Percentiles rank a stretch among this genome's conserved stretches.
Evolutionary conservation across 2,113 vertebrate genomes (phyloP).

Genomic region (Strix aluco): DNA sequence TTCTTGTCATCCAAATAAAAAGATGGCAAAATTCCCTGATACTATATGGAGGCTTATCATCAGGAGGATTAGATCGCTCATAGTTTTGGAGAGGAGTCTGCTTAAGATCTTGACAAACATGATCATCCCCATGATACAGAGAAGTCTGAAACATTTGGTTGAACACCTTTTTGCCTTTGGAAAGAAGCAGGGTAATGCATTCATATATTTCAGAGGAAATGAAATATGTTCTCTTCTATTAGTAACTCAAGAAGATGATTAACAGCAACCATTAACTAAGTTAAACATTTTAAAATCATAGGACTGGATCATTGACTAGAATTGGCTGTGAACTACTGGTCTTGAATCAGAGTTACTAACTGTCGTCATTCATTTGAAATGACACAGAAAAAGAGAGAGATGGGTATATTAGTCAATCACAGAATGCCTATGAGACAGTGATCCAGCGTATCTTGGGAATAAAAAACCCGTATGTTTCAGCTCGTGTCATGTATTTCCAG

Average conservation of each 20-base stretch:
- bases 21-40: background rate
- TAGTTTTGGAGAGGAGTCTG: background rate
- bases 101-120: background rate
- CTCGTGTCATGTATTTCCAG: background rate
- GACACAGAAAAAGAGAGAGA: background rate
- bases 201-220: background rate
- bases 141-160: background rate
- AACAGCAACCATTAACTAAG: conserved; percentile 30
- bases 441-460: background rate
- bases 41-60: background rate
- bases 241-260: conserved; percentile 5
- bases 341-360: conserved; percentile 17
- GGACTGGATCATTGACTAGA: background rate
- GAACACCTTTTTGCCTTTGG: background rate
- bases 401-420: background rate
- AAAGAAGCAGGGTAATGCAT: background rate
- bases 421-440: background rate
- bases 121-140: background rate
- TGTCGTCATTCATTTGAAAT: conserved; percentile 25
- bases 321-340: conserved; percentile 4
- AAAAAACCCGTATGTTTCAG: background rate
- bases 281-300: conserved; percentile 40
- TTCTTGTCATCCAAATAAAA: background rate
- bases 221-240: conserved; percentile 31
- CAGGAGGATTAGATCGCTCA: background rate